These are phyloP conservation scores for Amblyraja radiata DNA, from an alignment of 2,797 vertebrate genomes.

Conservation along the genomic window DNA sequence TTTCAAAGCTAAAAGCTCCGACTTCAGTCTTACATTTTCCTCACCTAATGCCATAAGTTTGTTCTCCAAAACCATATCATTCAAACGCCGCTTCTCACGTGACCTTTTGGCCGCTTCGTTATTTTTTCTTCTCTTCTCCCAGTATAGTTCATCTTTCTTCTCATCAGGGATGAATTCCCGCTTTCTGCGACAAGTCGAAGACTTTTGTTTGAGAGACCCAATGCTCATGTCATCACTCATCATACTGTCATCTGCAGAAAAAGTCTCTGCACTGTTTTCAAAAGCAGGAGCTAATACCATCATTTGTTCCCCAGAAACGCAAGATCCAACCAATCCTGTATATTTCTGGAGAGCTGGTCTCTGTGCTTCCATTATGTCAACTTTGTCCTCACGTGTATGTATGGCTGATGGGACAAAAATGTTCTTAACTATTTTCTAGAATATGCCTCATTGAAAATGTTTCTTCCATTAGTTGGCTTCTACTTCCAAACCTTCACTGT, in stretches of 20 bases:
- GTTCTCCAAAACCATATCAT: slow-evolving; percentile 94
- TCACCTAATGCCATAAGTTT: slow-evolving; percentile 86
- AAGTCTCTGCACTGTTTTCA: slow-evolving; percentile 61
- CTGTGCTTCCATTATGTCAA: slow-evolving; percentile 46
- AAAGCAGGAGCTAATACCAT: slow-evolving; percentile 69
- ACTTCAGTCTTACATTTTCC: slow-evolving; percentile 84
- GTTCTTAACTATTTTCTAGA: slow-evolving; percentile 18
- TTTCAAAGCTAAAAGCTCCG: slow-evolving; percentile 82
- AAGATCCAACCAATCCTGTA: slow-evolving; percentile 59
- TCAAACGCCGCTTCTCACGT: slow-evolving; percentile 84
- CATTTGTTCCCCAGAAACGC: slow-evolving; percentile 62
- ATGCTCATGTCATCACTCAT: slow-evolving; percentile 57
- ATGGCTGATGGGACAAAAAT: no score
- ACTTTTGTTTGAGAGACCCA: slow-evolving; percentile 65
- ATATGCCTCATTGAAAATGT: not conserved
- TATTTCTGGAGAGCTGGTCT: slow-evolving; percentile 93
- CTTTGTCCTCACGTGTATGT: not conserved
- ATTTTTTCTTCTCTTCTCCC: slow-evolving; percentile 93
- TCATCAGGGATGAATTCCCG: slow-evolving; percentile 93
- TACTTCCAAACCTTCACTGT: not conserved
- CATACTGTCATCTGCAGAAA: slow-evolving; percentile 64
- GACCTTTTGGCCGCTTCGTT: slow-evolving; percentile 95
- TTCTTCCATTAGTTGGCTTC: slow-evolving; percentile 17
- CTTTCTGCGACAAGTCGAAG: slow-evolving; percentile 71
- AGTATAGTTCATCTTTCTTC: slow-evolving; percentile 89